A percentile compares a stretch with the other conserved stretches of the same genome.
Conservation (phyloP, 2,113 vertebrate genomes). For the Austrofundulus limnaeus region DNA sequence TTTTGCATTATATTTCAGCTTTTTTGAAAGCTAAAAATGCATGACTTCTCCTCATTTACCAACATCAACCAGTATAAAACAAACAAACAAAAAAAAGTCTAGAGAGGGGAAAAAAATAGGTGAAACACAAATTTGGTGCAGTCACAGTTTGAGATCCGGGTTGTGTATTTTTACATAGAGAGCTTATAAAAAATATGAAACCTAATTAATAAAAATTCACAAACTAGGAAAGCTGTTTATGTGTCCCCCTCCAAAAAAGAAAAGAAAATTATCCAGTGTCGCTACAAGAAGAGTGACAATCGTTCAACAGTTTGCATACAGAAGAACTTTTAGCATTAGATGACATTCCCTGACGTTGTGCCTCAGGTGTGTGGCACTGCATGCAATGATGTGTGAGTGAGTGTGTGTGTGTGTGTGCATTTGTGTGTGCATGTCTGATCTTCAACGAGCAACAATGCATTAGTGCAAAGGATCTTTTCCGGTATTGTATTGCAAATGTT, state of each 20-base stretch:
- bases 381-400: conserved; percentile 65
- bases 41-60: conserved; percentile 2
- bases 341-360: conserved; percentile 74
- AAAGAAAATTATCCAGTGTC: conserved; percentile 53
- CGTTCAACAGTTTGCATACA: conserved; percentile 34
- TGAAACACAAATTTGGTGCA: conserved; percentile 43
- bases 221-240: conserved; percentile 36
- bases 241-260: conserved; percentile 18
- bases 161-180: conserved; percentile 15
- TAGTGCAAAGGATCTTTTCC: conserved; percentile 53
- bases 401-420: conserved; percentile 4
- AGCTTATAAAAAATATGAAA: conserved; percentile 56
- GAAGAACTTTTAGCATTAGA: conserved; percentile 39
- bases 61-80: background rate
- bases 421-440: background rate
- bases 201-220: conserved; percentile 46
- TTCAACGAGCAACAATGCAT: conserved; percentile 43
- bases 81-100: background rate
- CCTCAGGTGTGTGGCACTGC: conserved; percentile 58
- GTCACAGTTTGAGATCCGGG: conserved; percentile 63
- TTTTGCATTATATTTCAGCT: conserved; percentile 13
- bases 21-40: conserved; percentile 13
- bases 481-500: conserved; percentile 59
- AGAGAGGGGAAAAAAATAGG: conserved; percentile 22
- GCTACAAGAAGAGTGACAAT: conserved; percentile 56